Evolutionary conservation across 1,140 invertebrate species (phyloP).

Genomic region (Neomicropteryx cornuta): DNA sequence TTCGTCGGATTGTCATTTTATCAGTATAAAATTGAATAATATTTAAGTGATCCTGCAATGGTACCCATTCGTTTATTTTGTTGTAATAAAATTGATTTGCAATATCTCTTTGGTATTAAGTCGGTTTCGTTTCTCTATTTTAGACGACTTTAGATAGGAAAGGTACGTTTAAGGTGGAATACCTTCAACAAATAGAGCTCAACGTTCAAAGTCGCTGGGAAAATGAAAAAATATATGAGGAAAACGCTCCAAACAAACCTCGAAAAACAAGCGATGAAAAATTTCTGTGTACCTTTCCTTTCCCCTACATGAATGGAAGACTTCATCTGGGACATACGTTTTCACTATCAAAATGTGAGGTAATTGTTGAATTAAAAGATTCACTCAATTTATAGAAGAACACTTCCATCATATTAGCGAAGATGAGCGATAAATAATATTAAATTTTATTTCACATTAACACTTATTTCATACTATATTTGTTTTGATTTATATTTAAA

Average conservation of each 20-base stretch:
- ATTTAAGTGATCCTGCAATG: too few species aligned
- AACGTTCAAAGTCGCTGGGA: constrained; percentile 79
- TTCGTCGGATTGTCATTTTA: too few species aligned
- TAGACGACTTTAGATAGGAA: constrained; percentile 63
- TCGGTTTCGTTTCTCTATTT: too few species aligned
- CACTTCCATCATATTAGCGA: too few species aligned
- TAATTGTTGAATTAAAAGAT: constrained; percentile 26
- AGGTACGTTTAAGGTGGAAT: constrained; percentile 87
- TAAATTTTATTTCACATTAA: constrained; percentile 4
- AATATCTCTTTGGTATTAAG: too few species aligned
- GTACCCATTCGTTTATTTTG: too few species aligned
- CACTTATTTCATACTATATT: too few species aligned
- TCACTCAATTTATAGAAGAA: too few species aligned
- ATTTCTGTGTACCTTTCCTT: constrained; percentile 92
- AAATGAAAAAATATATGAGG: constrained; percentile 64
- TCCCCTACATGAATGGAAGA: constrained; percentile 98
- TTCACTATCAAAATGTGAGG: constrained; percentile 92
- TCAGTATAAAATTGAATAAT: too few species aligned
- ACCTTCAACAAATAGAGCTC: constrained; percentile 78
- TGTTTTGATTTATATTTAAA: too few species aligned
- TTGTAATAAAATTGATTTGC: too few species aligned
- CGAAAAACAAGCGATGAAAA: constrained; percentile 60
- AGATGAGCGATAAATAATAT: too few species aligned
- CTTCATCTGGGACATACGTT: constrained; percentile 98
- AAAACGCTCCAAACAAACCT: constrained; percentile 55